These are phyloP conservation scores for Alligator mississippiensis DNA, from an alignment of 2,113 vertebrate species.

Conservation along the genomic window DNA sequence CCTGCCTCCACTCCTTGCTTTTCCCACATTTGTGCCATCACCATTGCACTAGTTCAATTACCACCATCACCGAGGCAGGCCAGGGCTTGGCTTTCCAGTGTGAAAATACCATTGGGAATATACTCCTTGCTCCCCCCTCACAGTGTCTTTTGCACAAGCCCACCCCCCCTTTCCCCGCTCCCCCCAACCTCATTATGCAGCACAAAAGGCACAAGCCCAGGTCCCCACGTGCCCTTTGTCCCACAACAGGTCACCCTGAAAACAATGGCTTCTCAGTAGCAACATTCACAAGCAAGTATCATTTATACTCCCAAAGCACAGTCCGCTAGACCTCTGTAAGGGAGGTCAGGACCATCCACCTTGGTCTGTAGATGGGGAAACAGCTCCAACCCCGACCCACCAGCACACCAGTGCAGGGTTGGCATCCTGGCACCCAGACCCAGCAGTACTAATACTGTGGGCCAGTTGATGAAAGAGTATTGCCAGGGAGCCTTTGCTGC, in stretches of 20 bases:
- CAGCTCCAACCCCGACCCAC: neutral
- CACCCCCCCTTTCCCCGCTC: neutral
- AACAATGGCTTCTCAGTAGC: too few species aligned
- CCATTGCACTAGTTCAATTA: neutral
- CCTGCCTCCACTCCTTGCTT: neutral
- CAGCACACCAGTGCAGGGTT: neutral
- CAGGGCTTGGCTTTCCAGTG: neutral
- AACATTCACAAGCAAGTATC: constrained; percentile 52
- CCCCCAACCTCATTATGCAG: neutral
- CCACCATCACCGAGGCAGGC: neutral
- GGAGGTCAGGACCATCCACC: neutral
- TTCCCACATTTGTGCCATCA: neutral
- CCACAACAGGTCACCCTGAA: neutral
- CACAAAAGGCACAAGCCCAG: neutral
- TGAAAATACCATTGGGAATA: neutral
- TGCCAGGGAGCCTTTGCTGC: too few species aligned
- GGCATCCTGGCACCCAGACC: too few species aligned
- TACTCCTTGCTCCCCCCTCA: too few species aligned
- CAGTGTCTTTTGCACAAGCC: too few species aligned
- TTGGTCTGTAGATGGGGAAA: neutral
- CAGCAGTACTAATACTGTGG: too few species aligned
- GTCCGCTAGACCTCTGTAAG: neutral
- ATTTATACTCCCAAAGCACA: neutral
- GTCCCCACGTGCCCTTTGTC: neutral
- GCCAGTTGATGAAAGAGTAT: too few species aligned